A percentile compares a stretch with the other conserved stretches of the same genome.
Conservation (phyloP, 2,113 vertebrate genomes). For the Candoia aspera region DNA sequence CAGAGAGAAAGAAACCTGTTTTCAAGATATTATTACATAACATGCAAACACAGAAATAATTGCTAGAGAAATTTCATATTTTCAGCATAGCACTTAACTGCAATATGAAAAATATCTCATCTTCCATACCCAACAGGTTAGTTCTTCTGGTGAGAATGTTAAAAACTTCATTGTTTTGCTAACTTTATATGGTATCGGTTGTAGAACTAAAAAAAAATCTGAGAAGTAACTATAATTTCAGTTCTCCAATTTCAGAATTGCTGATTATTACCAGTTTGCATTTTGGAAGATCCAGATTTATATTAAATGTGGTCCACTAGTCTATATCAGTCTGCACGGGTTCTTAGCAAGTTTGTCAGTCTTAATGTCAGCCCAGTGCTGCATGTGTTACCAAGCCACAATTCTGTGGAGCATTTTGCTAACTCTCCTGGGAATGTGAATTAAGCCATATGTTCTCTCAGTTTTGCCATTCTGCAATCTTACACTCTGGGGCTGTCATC, state of each 20-base stretch:
- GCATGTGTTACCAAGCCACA: not conserved
- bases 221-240: not conserved
- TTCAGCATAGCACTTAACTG: constrained; percentile 11
- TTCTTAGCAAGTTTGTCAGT: not conserved
- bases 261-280: not conserved
- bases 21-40: constrained; percentile 8
- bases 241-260: not conserved
- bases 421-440: not conserved
- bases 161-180: not conserved
- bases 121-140: not conserved
- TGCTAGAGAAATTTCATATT: constrained; percentile 26
- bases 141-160: not conserved
- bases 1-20: constrained; percentile 5
- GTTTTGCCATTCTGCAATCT: not conserved
- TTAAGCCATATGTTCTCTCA: not conserved
- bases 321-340: too few relatives aligned
- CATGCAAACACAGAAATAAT: not conserved
- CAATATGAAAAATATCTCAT: constrained; percentile 2
- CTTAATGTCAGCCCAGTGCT: not conserved
- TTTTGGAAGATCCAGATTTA: not conserved
- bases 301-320: not conserved
- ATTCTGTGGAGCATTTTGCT: not conserved
- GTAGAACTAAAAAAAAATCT: not conserved
- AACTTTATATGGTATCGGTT: not conserved
- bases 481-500: not conserved